phyloP scores from a whole-genome alignment of 2,113 vertebrate species.

The Gymnarchus niloticus region DNA sequence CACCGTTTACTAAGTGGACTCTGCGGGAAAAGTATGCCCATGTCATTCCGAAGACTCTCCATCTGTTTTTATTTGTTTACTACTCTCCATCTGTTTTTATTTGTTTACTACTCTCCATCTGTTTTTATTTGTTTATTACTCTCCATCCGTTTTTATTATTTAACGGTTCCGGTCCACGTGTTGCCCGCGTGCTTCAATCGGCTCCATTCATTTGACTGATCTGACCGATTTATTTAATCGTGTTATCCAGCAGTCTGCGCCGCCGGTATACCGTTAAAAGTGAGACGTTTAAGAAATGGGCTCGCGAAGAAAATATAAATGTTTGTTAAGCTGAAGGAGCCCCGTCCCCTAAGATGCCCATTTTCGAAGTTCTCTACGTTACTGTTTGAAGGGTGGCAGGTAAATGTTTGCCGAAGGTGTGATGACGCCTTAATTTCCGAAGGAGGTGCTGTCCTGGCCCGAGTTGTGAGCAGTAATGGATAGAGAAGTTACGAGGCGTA shows the following conservation, averaged over 20 bases:
- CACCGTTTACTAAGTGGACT: background rate
- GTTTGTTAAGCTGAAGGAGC: background rate
- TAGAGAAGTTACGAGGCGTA: constrained; percentile 37
- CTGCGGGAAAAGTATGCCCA: background rate
- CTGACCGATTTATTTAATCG: background rate
- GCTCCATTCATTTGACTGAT: background rate
- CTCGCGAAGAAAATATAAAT: background rate
- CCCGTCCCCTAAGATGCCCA: too few relatives aligned
- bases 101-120: too few relatives aligned
- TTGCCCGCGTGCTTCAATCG: background rate
- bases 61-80: too few relatives aligned
- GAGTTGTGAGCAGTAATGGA: constrained; percentile 17
- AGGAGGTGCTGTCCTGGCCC: background rate
- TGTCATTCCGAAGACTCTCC: background rate
- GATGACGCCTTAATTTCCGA: background rate
- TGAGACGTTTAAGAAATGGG: background rate
- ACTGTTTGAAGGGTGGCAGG: too few relatives aligned
- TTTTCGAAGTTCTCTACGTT: too few relatives aligned
- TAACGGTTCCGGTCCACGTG: background rate
- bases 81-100: too few relatives aligned
- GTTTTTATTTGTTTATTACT: too few relatives aligned
- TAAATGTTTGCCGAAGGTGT: background rate
- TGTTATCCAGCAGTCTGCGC: background rate
- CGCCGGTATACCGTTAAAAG: background rate
- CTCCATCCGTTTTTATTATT: background rate